A percentile compares a stretch with the other conserved stretches of the same genome.
These are phyloP conservation scores for Enteromius argenteus DNA, from an alignment of 2,797 vertebrate genomes.

Conservation along the genomic window DNA sequence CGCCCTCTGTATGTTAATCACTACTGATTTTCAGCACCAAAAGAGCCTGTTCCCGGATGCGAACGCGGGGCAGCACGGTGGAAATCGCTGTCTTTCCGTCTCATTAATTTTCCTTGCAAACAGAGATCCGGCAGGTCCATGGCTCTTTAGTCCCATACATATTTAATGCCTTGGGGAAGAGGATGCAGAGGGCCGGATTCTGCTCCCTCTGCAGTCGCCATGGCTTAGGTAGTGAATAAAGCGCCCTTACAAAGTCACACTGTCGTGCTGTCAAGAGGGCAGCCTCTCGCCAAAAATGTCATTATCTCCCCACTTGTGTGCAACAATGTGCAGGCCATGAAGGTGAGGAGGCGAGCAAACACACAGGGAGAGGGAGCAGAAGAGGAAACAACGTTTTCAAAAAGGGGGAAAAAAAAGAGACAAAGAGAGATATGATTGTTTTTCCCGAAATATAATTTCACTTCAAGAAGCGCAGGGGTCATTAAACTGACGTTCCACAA, in stretches of 20 bases:
- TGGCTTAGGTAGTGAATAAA: slow-evolving; percentile 54
- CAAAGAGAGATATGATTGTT: slow-evolving; percentile 50
- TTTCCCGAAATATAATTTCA: slow-evolving; percentile 53
- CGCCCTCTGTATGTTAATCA: slow-evolving; percentile 30
- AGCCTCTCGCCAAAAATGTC: slow-evolving; percentile 41
- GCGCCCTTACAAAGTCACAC: slow-evolving; percentile 45
- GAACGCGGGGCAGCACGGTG: neutral
- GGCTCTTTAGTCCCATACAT: slow-evolving; percentile 58
- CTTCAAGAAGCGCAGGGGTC: slow-evolving; percentile 52
- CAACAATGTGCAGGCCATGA: slow-evolving; percentile 40
- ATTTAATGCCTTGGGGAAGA: slow-evolving; percentile 49
- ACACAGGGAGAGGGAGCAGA: slow-evolving; percentile 19
- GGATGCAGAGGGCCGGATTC: slow-evolving; percentile 29
- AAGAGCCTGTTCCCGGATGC: slow-evolving; percentile 16
- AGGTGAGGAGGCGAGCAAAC: slow-evolving; percentile 29
- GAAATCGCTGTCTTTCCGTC: slow-evolving; percentile 53
- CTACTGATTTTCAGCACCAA: slow-evolving; percentile 43
- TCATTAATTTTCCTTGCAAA: slow-evolving; percentile 59
- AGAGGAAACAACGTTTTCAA: slow-evolving; percentile 1
- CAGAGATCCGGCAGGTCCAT: slow-evolving; percentile 47
- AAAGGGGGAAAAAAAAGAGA: slow-evolving; percentile 9
- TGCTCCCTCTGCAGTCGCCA: slow-evolving; percentile 15
- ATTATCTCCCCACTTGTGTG: slow-evolving; percentile 55
- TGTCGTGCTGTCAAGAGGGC: slow-evolving; percentile 43
- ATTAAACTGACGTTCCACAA: slow-evolving; percentile 68